phyloP scores from a whole-genome alignment of 2,113 vertebrate species.

The Raja brachyura region DNA sequence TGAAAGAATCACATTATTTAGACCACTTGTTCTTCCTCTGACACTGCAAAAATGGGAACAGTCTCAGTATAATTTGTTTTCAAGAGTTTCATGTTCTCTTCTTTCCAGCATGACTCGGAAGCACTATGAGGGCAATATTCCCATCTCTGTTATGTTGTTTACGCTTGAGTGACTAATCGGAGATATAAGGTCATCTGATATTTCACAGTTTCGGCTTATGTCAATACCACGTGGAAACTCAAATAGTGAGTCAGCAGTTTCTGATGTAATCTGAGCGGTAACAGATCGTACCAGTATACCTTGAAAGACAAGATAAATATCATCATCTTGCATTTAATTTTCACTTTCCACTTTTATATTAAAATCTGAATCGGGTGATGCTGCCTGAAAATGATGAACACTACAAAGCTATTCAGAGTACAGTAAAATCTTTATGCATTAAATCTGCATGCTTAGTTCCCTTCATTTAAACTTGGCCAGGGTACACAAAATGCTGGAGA shows the following conservation, averaged over 20 bases:
- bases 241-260: constrained; percentile 10
- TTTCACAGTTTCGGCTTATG: neutral
- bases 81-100: no score
- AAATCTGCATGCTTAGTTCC: neutral
- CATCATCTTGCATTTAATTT: neutral
- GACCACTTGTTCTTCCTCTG: neutral
- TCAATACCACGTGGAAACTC: constrained; percentile 24
- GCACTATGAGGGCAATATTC: neutral
- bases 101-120: neutral
- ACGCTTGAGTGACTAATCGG: neutral
- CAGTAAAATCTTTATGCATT: neutral
- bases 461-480: no score
- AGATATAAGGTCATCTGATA: neutral
- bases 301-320: neutral
- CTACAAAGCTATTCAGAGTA: neutral
- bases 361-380: neutral
- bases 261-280: constrained; percentile 14
- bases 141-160: neutral
- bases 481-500: no score
- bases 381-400: neutral
- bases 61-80: no score
- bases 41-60: neutral
- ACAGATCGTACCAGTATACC: neutral
- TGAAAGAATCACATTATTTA: neutral
- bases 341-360: neutral